Base-by-base conservation (phyloP, 1,140 invertebrate species). In the Gryon sp. region DNA sequence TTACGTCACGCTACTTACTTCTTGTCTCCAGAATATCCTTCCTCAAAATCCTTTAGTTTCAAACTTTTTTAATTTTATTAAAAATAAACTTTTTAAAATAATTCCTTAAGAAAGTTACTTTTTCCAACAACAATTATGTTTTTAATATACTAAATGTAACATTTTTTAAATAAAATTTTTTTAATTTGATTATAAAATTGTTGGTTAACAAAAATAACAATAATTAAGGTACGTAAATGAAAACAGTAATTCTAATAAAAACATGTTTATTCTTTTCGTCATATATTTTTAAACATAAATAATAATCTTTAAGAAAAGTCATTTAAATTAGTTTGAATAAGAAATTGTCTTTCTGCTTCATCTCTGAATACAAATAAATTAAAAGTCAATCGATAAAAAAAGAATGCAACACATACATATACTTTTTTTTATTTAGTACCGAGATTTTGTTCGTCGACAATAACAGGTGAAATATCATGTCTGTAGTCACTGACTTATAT, bases 1-100 rank as follows among this genome's bases (percentile, higher is more conserved):
- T 55, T 3, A 46, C 32, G 50, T 46, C 53, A 59, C 34, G 70
- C 80, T 83, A 79, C 79, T 22, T 81, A 80, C 78, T 83, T 84
- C 81, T 85, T 83, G 79, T 82, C 79, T 85, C 82, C 80, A 84
- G 75, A 72, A 76, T 75, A 40, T 72, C 45, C 40, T 59, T 59
- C 34, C 70, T 12, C 22, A 24, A 45, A 53, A 12, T 45, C 60
- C 53, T 22, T 32, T 24, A 24, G 1, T 19, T 40, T 65, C 43
- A 19, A 20, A 28, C 46, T 30, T 38, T 1, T 22, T 32, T 34
- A 22, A 57, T 14, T 24, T n/a, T 4, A 36, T 30, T 11, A 2
- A 34, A 20, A 24, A 26, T 11, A 11, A 46, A 34, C 3, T 24
- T 4, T 24, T 4, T 4, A 7, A 24, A 24, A 24, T 3, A 7